phyloP scores from a whole-genome alignment of 2,888 invertebrate species.

The Notocelia uddmanniana region DNA sequence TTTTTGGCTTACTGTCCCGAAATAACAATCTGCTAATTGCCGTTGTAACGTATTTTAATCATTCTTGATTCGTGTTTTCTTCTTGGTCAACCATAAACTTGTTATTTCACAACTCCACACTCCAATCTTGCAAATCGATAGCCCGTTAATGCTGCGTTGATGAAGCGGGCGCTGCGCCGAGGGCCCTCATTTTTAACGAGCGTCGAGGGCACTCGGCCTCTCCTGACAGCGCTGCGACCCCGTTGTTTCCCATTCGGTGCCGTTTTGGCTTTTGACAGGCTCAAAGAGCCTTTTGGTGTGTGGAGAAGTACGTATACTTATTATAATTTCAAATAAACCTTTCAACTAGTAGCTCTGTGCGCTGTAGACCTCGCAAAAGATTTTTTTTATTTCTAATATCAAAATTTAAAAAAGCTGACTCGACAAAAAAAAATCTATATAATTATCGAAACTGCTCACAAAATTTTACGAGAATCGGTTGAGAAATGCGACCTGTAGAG shows the following conservation, averaged over 20 bases:
- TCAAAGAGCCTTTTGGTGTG: conserved; percentile 1
- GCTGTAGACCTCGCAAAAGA: too few species aligned
- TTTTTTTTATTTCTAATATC: too few species aligned
- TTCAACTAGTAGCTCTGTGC: too few species aligned
- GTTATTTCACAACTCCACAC: background rate
- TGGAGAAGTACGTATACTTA: background rate
- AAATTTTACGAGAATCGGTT: too few species aligned
- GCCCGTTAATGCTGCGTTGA: conserved; percentile 20
- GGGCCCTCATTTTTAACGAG: conserved; percentile 34
- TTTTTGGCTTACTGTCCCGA: too few species aligned
- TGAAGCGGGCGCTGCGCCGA: conserved; percentile 17
- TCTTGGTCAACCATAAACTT: background rate
- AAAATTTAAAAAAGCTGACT: too few species aligned
- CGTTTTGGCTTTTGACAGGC: background rate
- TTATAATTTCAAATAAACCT: too few species aligned
- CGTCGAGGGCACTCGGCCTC: conserved; percentile 23
- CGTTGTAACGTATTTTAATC: background rate
- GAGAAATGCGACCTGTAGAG: too few species aligned
- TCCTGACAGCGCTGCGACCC: background rate
- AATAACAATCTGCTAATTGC: too few species aligned
- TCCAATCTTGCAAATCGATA: background rate
- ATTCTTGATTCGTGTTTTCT: background rate
- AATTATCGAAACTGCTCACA: too few species aligned
- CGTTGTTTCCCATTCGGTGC: background rate
- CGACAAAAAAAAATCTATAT: too few species aligned